Base-by-base conservation (phyloP, 2,797 vertebrate genomes). In the Typhlichthys subterraneus region DNA sequence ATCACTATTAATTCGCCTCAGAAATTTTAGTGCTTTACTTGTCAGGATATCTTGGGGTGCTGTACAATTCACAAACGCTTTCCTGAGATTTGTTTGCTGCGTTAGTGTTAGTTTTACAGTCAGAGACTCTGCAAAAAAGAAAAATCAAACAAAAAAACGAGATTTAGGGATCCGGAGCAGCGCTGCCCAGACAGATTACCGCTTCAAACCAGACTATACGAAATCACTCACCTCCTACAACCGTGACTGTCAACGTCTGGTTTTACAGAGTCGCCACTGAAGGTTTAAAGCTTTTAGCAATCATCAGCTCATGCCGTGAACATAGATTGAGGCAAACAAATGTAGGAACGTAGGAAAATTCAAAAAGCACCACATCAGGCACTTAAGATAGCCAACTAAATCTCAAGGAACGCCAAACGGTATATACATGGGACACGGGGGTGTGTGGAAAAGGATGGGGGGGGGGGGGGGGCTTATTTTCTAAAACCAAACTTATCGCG, bases 21-120 rank as follows among this genome's bases (percentile, higher is more conserved):
- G 92, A 93, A 92, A 93, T 95, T 92, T 92, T 94, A 95, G 95
- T 96, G 95, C 95, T 89, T 94, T 95, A 13, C 29, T 93, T 93
- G 91, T 94, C 88, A 92, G 95, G 91, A 94, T 93, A 93, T 95
- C 95, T 94, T 94, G 95, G 97, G 95, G 95, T 96, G 95, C 95
- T 95, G 92, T 95, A 97, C 95, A 97, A 96, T 96, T 96, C 94
- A 96, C 96, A 95, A 96, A 96, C 92, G 90, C 95, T 95, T 97
- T 99, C 97, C 96, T 91, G 91, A 92, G 91, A 87, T 87, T 85
- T 79, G 79, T 80, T 51, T 61, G 48, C 29, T 57, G 72, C 67
- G 77, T 42, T 48, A 29, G 23, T 61, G 15, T 51, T 83, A 65
- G 80, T 80, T 89, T 87, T 75, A 94, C 93, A 94, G 95, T 95